Evolutionary conservation across 1,140 invertebrate genomes (phyloP), one percentile per base, ranked within the genome.

Genomic region (Atta cephalotes): DNA sequence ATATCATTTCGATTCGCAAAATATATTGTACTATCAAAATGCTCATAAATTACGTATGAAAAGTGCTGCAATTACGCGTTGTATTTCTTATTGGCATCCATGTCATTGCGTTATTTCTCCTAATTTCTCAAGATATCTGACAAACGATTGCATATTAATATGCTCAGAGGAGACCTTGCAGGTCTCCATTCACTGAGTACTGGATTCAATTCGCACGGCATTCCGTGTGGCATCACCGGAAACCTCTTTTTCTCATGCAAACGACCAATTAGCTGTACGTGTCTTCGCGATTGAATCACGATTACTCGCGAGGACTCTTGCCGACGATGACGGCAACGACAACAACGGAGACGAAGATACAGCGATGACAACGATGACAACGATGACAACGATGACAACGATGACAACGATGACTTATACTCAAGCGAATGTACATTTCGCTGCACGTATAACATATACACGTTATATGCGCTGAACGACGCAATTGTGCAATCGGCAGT

Each of bases 231-330:
- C 56, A 82, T 53, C 82, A 91, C 90, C 89, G 90, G 90, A 91
- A 91, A 91, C 72, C 82, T 79, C 87, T 91, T 91, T 91, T 91
- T 89, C 87, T 91, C 90, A 91, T 91, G 89, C 87, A 91, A 91
- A 91, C 90, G 90, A 89, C 89, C 90, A 92, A 93, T 93, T 92
- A 93, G 87, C 60, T 68, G 88, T 91, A 92, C 90, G 91, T 93
- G 87, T 90, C 89, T 91, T 89, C 77, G 87, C 88, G 91, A 93
- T 92, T 92, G 92, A 92, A 91, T 93, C 92, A 92, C 88, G 90
- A 91, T 92, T 81, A 81, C 45, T 62, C 58, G 71, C 63, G 68
- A 58, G 84, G 65, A 84, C 14, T 56, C 53, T 25, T 25, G 60
- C 16, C 18, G 56, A 39, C 18, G 49, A 16, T 56, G 39, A 58